Conservation (phyloP, 1,140 invertebrate species). For the Solen grandis region DNA sequence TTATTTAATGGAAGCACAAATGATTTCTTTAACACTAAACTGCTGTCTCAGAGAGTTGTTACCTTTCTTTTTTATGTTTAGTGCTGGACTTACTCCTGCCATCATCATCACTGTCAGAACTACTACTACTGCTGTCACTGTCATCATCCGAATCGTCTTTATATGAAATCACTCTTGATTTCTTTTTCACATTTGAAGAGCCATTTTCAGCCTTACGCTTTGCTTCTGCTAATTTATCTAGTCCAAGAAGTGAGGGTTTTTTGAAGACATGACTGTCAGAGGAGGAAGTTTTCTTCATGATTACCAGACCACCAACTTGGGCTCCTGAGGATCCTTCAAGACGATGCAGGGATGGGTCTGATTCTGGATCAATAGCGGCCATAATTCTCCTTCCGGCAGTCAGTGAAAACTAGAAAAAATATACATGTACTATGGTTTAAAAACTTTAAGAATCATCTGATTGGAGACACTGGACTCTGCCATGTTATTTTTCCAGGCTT, state of each 20-base stretch:
- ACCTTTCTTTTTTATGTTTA: slow-evolving; percentile 24
- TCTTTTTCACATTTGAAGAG: slow-evolving; percentile 80
- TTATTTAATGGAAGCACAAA: too few relatives aligned
- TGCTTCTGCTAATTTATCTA: slow-evolving; percentile 90
- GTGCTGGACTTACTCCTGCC: slow-evolving; percentile 14
- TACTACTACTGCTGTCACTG: slow-evolving; percentile 58
- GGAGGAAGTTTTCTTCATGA: slow-evolving; percentile 85
- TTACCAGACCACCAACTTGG: slow-evolving; percentile 90
- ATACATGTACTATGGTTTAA: too few relatives aligned
- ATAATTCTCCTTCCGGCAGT: too few relatives aligned
- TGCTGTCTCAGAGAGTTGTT: too few relatives aligned
- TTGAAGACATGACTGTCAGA: slow-evolving; percentile 84
- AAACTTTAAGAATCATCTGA: too few relatives aligned
- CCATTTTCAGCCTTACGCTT: slow-evolving; percentile 83
- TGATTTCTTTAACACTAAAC: too few relatives aligned
- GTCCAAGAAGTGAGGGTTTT: slow-evolving; percentile 90
- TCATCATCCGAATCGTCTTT: slow-evolving; percentile 85
- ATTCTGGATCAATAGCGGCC: slow-evolving; percentile 67
- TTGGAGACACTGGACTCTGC: too few relatives aligned
- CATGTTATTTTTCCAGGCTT: too few relatives aligned
- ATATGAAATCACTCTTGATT: slow-evolving; percentile 77
- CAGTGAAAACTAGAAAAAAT: too few relatives aligned
- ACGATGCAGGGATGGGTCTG: slow-evolving; percentile 85
- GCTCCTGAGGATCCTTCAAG: slow-evolving; percentile 89
- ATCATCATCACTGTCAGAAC: slow-evolving; percentile 53